Evolutionary conservation across 2,113 vertebrate species (phyloP), one percentile per base, ranked within the genome.

Genomic region (Oenanthe oenanthe): DNA sequence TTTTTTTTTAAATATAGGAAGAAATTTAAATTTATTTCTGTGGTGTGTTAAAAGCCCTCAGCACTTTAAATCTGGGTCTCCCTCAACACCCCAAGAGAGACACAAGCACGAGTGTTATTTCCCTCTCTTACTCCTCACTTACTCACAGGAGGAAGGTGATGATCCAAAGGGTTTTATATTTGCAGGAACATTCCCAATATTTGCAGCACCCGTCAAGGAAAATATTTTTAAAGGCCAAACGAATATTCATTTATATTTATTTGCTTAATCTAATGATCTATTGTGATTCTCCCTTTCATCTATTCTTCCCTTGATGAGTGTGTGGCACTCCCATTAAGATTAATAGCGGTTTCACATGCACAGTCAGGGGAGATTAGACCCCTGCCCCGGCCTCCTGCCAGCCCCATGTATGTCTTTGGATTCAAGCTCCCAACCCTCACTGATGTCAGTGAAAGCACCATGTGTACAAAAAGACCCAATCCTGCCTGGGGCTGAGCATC

Each of bases 211-310:
- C 60, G 13, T 91, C 94, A 66, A 95, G 45, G 85, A 98, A 98
- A 98, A 97, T 97, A 98, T 98, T 98, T 98, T 94, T 97, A 95
- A 96, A 95, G 97, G 97, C 97, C 97, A 97, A 97, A 88, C 73
- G 92, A 89, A 92, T 91, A 96, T 97, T 97, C 96, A 94, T 97
- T 98, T 97, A 97, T 96, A 97, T 96, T 97, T 96, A 96, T 98
- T 97, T 97, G 97, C 97, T 97, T 97, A 97, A 97, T 97, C 96
- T 97, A 96, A 97, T 94, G 96, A 96, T 96, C 97, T 89, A 92
- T 95, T 96, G 97, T 95, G 81, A 97, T 97, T 96, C 90, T 96
- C 75, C 92, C 97, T 97, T 98, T 97, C 96, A 97, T 97, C 97
- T 95, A 95, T 92, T 96, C 96, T 96, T 96, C 89, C 95, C 96